These are phyloP conservation scores for Bothrops jararaca DNA, from an alignment of 2,113 vertebrate species.

Conservation along the genomic window DNA sequence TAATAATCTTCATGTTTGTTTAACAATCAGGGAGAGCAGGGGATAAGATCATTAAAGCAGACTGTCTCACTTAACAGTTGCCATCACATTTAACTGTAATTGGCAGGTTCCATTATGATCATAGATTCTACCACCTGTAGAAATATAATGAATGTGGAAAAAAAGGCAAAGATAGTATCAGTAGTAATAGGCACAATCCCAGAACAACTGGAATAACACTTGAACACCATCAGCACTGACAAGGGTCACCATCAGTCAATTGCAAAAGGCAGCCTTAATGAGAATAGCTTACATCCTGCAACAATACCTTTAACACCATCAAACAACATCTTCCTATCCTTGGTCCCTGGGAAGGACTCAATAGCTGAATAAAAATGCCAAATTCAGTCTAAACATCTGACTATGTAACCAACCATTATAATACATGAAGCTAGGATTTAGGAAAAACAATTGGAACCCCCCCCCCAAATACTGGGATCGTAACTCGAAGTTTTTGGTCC, in stretches of 20 bases:
- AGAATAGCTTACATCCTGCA: neutral
- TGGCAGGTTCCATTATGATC: neutral
- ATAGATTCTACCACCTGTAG: neutral
- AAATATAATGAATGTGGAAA: neutral
- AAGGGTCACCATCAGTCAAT: neutral
- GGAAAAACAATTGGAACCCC: neutral
- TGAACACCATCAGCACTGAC: neutral
- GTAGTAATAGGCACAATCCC: neutral
- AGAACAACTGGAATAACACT: neutral
- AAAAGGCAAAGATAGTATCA: neutral
- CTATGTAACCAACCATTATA: neutral
- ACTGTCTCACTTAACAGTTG: neutral
- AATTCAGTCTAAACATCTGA: neutral
- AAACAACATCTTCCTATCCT: neutral
- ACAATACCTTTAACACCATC: neutral
- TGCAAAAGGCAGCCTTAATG: neutral
- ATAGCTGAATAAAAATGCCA: neutral
- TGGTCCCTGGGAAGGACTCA: neutral
- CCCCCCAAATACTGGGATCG: neutral
- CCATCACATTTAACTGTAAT: neutral
- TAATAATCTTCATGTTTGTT: neutral
- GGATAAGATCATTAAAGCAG: neutral
- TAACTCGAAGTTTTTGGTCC: neutral
- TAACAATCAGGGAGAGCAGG: neutral
- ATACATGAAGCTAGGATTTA: neutral